Conservation (phyloP, 1,140 invertebrate genomes). For the Drosophila baimaii region DNA sequence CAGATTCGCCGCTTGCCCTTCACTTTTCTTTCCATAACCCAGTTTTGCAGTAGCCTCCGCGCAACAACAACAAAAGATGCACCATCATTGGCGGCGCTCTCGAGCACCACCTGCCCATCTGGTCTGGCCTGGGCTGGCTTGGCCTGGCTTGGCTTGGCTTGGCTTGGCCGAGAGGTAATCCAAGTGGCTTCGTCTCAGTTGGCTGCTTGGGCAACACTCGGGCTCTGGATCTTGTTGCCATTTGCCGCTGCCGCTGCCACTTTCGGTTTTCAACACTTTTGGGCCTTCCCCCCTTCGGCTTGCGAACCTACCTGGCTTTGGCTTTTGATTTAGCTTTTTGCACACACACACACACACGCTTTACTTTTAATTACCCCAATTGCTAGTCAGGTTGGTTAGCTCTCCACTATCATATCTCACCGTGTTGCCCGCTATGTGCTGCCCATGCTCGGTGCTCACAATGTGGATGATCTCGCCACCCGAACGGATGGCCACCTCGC, state of each 20-base stretch:
- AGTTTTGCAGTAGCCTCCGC: conserved; percentile 67
- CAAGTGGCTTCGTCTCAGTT: conserved; percentile 77
- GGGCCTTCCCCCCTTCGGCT: conserved; percentile 20
- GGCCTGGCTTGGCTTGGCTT: conserved; percentile 46
- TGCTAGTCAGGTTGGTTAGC: conserved; percentile 35
- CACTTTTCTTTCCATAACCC: conserved; percentile 83
- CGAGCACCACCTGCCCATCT: conserved; percentile 45
- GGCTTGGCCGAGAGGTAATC: conserved; percentile 69
- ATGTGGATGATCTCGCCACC: conserved; percentile 83
- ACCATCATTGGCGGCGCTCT: conserved; percentile 66
- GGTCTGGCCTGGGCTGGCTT: conserved; percentile 45
- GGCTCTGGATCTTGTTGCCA: conserved; percentile 42
- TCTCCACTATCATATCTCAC: conserved; percentile 59
- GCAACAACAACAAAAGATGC: conserved; percentile 67
- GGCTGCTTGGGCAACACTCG: conserved; percentile 76
- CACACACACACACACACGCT: no score
- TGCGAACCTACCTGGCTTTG: conserved; percentile 1
- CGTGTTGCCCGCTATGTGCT: conserved; percentile 81
- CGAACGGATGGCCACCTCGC: conserved; percentile 78
- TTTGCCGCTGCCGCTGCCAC: conserved; percentile 32
- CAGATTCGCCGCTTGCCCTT: conserved; percentile 78
- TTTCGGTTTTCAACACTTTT: conserved; percentile 65
- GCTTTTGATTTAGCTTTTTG: conserved; percentile 2
- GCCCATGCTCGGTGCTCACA: conserved; percentile 78
- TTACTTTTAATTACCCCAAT: conserved; percentile 81